Evolutionary conservation across 2,113 vertebrate species (phyloP).

Genomic region (Tapirus terrestris): DNA sequence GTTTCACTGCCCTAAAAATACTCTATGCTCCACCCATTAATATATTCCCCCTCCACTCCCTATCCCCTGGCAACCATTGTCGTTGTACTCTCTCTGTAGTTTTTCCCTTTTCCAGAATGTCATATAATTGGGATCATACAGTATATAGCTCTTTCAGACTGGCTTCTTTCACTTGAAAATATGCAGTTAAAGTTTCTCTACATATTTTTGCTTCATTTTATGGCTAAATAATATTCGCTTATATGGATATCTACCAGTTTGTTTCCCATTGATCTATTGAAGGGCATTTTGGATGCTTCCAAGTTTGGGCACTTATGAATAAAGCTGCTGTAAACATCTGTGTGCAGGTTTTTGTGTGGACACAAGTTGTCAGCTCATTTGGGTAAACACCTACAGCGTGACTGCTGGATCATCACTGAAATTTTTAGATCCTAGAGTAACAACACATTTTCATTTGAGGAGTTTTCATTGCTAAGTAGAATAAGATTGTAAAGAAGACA

Average conservation of each 20-base stretch:
- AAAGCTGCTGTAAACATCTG: not conserved
- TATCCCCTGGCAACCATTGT: not conserved
- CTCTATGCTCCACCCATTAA: not conserved
- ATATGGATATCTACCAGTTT: not conserved
- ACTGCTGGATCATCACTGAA: not conserved
- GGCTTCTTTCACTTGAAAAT: not conserved
- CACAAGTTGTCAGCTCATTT: not conserved
- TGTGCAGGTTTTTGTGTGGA: not conserved
- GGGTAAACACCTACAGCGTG: not conserved
- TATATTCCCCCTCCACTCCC: not conserved
- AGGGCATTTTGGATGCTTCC: not conserved
- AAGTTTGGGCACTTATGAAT: not conserved
- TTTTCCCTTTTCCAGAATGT: not conserved
- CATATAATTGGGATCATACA: not conserved
- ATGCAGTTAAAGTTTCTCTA: not conserved
- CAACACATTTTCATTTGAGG: not conserved
- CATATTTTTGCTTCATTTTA: not conserved
- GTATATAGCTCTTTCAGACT: not conserved
- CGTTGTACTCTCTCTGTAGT: not conserved
- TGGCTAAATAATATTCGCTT: not conserved
- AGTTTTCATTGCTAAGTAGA: conserved; percentile 15
- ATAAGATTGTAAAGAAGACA: not conserved
- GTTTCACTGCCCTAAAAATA: not conserved
- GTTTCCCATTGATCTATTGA: not conserved
- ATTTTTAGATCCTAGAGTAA: not conserved